A percentile compares a stretch with the other conserved stretches of the same genome.
Evolutionary conservation across 1,140 invertebrate genomes (phyloP).

Genomic region (Gerris buenoi): DNA sequence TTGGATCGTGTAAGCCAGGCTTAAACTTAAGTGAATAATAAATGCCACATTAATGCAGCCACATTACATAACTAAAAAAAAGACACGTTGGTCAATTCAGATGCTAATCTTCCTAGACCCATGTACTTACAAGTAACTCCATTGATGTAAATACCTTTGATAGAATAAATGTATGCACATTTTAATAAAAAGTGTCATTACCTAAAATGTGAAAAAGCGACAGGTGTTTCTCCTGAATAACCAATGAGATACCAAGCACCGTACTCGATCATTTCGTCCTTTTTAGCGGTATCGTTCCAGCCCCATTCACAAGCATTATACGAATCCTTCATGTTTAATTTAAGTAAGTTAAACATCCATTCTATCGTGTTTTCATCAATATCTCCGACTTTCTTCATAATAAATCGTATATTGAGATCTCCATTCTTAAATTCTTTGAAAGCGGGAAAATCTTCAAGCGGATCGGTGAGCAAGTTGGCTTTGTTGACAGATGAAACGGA

Average conservation of each 20-base stretch:
- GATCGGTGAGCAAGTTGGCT: conserved; percentile 10
- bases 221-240: conserved; percentile 32
- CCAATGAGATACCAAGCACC: conserved; percentile 54
- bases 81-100: too few species aligned
- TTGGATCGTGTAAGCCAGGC: too few species aligned
- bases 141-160: too few species aligned
- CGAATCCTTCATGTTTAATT: conserved; percentile 42
- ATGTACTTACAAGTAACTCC: too few species aligned
- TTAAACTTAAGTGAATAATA: too few species aligned
- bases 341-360: conserved; percentile 40
- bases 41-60: too few species aligned
- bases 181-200: too few species aligned
- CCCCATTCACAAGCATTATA: conserved; percentile 54
- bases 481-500: conserved; percentile 8
- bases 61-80: too few species aligned
- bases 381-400: conserved; percentile 8
- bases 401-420: background rate
- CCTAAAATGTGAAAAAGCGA: conserved; percentile 56
- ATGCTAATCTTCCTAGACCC: too few species aligned
- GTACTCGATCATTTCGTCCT: conserved; percentile 52
- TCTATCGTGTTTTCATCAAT: conserved; percentile 19
- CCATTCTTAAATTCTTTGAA: conserved; percentile 7
- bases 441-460: conserved; percentile 9
- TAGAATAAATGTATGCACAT: too few species aligned
- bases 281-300: conserved; percentile 53